phyloP scores from a whole-genome alignment of 2,113 vertebrate genomes.

The Anguilla rostrata region DNA sequence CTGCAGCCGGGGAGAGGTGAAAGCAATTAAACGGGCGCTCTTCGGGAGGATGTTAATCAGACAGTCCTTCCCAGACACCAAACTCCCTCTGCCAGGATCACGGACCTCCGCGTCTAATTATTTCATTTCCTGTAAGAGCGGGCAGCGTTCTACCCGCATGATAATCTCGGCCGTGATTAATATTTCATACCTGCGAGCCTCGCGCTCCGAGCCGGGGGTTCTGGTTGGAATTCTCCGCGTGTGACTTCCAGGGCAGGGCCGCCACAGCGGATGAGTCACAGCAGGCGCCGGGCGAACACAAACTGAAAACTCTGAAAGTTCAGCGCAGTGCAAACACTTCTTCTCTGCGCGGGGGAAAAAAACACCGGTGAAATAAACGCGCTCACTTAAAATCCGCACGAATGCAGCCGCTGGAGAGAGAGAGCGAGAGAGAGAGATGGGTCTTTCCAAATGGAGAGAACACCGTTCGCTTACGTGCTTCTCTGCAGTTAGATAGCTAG shows the following conservation, averaged over 20 bases:
- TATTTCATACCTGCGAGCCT: slow-evolving; percentile 26
- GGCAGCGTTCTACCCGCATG: slow-evolving; percentile 12
- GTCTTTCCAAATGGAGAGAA: too few species aligned
- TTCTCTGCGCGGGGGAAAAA: background rate
- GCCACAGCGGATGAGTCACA: background rate
- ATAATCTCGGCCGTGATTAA: slow-evolving; percentile 31
- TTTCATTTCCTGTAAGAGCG: slow-evolving; percentile 25
- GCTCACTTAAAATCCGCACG: too few species aligned
- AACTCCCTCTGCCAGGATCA: slow-evolving; percentile 33
- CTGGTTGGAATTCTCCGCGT: background rate
- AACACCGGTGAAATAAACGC: background rate
- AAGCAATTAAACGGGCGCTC: slow-evolving; percentile 67
- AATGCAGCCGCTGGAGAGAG: too few species aligned
- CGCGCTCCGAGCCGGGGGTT: background rate
- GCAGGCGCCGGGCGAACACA: background rate
- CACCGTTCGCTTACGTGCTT: background rate
- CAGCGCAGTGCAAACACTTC: background rate
- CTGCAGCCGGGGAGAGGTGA: slow-evolving; percentile 63
- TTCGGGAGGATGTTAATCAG: slow-evolving; percentile 51
- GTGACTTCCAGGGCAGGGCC: background rate
- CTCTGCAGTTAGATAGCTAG: background rate
- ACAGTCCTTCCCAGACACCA: slow-evolving; percentile 29
- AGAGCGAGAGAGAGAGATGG: too few species aligned
- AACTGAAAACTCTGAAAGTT: background rate
- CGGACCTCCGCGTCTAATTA: slow-evolving; percentile 26